phyloP scores from a whole-genome alignment of 1,140 invertebrate species.

The Lysiphlebus fabarum region DNA sequence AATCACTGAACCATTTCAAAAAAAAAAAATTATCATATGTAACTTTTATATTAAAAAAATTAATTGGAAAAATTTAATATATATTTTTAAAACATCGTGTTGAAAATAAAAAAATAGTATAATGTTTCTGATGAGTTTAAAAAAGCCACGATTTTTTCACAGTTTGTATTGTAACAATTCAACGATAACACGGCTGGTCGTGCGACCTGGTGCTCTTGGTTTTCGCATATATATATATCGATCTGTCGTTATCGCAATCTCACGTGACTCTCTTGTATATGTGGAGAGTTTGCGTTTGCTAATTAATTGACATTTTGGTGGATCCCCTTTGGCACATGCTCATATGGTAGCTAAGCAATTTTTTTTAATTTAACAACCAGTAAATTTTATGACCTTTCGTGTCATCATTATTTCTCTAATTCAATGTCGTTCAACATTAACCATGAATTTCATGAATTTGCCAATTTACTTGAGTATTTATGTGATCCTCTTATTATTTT shows the following conservation, averaged over 20 bases:
- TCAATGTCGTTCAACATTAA: not conserved
- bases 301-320: conserved; percentile 25
- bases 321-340: not conserved
- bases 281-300: conserved; percentile 13
- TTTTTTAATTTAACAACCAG: too few species aligned
- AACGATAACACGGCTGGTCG: conserved; percentile 20
- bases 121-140: conserved; percentile 6
- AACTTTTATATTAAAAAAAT: too few species aligned
- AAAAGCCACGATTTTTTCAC: conserved; percentile 2
- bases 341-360: too few species aligned
- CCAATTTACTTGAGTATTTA: too few species aligned
- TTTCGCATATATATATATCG: conserved; percentile 22
- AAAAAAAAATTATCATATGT: too few species aligned
- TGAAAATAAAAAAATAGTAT: not conserved
- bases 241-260: conserved; percentile 26
- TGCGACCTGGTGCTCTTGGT: conserved; percentile 26
- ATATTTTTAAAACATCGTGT: too few species aligned
- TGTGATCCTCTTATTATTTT: too few species aligned
- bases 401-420: too few species aligned
- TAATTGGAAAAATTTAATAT: too few species aligned
- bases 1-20: too few species aligned
- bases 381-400: too few species aligned
- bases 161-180: conserved; percentile 7
- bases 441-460: not conserved
- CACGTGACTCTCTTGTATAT: conserved; percentile 21